Percentiles rank a stretch among this genome's conserved stretches.
Evolutionary conservation across 2,797 vertebrate species (phyloP).

Genomic region (Phaenicophaeus curvirostris): DNA sequence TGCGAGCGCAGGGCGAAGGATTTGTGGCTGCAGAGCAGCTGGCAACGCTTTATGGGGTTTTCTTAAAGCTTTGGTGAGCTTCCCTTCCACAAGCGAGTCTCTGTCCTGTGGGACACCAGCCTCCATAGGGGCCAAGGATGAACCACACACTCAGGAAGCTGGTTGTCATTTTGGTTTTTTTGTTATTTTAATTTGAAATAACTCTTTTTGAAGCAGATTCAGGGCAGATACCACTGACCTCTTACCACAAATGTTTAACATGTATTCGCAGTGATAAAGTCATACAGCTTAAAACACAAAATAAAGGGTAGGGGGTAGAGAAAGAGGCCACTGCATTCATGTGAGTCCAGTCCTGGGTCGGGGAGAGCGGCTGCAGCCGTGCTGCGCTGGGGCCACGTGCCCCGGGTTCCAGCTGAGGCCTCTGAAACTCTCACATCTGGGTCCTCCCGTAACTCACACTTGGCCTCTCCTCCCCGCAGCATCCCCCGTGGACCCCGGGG

Average conservation of each 20-base stretch:
- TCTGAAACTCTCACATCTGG: not conserved
- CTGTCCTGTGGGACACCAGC: constrained; percentile 61
- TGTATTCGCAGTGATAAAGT: constrained; percentile 69
- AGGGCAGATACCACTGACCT: constrained; percentile 73
- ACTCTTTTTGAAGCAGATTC: constrained; percentile 76
- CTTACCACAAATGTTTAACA: constrained; percentile 65
- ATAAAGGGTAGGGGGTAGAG: constrained; percentile 15
- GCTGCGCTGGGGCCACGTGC: not conserved
- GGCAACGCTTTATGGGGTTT: constrained; percentile 14
- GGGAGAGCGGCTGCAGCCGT: not conserved
- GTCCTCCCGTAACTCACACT: not conserved
- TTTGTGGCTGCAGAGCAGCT: constrained; percentile 20
- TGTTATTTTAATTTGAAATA: constrained; percentile 77
- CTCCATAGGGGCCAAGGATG: constrained; percentile 56
- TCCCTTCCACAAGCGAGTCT: constrained; percentile 52
- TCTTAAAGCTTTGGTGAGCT: constrained; percentile 51
- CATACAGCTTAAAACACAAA: constrained; percentile 66
- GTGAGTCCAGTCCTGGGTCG: not conserved
- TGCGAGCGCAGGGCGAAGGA: not conserved
- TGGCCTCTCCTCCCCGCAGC: not conserved
- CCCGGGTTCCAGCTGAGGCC: not conserved
- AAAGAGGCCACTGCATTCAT: not conserved
- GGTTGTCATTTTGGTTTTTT: constrained; percentile 40
- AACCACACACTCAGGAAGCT: constrained; percentile 55
- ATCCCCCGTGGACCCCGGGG: not conserved